phyloP scores from a whole-genome alignment of 2,797 vertebrate species.

The Brachyrhaphis roseni region DNA sequence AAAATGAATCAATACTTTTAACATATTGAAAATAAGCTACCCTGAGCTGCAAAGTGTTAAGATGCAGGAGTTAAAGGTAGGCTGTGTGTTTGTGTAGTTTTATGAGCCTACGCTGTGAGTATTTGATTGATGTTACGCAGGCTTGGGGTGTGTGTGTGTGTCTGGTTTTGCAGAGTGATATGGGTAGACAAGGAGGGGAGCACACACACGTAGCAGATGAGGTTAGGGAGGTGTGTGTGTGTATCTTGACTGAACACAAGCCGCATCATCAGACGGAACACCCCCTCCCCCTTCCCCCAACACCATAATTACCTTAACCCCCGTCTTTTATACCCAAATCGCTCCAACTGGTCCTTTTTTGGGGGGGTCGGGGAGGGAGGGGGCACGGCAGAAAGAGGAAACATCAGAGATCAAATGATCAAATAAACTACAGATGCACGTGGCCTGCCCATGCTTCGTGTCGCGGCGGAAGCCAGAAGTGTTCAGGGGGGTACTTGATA shows the following conservation, averaged over 20 bases:
- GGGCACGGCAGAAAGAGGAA: constrained; percentile 55
- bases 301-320: constrained; percentile 82
- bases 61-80: constrained; percentile 57
- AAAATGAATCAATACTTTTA: background rate
- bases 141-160: constrained; percentile 71
- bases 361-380: constrained; percentile 5
- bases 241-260: constrained; percentile 74
- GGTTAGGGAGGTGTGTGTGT: constrained; percentile 48
- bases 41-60: constrained; percentile 49
- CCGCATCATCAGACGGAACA: constrained; percentile 76
- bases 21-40: constrained; percentile 20
- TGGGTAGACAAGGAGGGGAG: constrained; percentile 57
- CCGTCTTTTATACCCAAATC: constrained; percentile 75
- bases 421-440: constrained; percentile 74
- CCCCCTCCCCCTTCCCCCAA: constrained; percentile 66
- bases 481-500: constrained; percentile 78
- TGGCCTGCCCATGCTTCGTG: constrained; percentile 69
- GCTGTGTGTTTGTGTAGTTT: constrained; percentile 74
- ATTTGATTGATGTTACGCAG: constrained; percentile 75
- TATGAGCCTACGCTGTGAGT: constrained; percentile 65
- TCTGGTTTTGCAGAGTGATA: constrained; percentile 70
- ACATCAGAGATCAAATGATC: constrained; percentile 71
- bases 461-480: constrained; percentile 69
- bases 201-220: constrained; percentile 54
- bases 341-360: constrained; percentile 70